phyloP scores from a whole-genome alignment of 2,113 vertebrate species.

The Apus apus region DNA sequence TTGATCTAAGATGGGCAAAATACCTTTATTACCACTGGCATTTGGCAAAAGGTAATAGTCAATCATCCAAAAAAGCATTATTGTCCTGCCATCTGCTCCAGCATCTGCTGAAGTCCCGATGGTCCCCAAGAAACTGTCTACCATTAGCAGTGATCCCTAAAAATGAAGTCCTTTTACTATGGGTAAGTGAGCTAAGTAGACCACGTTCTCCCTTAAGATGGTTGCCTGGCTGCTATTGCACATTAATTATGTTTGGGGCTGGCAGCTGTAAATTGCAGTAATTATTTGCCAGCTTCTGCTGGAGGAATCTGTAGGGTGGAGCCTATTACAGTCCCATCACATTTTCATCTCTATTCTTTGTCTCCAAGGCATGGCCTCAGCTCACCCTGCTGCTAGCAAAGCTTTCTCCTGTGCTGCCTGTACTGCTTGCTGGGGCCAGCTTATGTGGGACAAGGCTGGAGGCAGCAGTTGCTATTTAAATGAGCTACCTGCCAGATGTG shows the following conservation, averaged over 20 bases:
- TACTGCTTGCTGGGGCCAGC: accelerated
- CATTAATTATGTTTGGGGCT: conserved; percentile 26
- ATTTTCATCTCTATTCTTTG: neutral
- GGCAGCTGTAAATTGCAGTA: neutral
- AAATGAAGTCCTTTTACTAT: conserved; percentile 10
- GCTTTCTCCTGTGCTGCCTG: neutral
- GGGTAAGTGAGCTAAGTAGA: conserved; percentile 10
- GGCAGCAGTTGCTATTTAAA: neutral
- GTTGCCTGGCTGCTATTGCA: neutral
- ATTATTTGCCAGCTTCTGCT: neutral
- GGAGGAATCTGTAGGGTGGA: neutral
- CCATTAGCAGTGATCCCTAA: conserved; percentile 40
- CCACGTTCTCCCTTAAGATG: neutral
- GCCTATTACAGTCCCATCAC: neutral
- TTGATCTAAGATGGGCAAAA: conserved; percentile 33
- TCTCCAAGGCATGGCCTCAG: neutral
- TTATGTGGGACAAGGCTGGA: neutral
- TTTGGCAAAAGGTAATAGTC: conserved; percentile 66
- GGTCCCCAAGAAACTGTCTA: conserved; percentile 42
- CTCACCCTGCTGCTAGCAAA: neutral
- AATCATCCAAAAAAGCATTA: conserved; percentile 62
- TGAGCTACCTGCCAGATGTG: neutral
- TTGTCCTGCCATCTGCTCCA: conserved; percentile 69
- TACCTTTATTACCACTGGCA: conserved; percentile 53
- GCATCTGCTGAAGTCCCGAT: conserved; percentile 54